Evolutionary conservation across 2,113 vertebrate species (phyloP).

Genomic region (Platysteira castanea): DNA sequence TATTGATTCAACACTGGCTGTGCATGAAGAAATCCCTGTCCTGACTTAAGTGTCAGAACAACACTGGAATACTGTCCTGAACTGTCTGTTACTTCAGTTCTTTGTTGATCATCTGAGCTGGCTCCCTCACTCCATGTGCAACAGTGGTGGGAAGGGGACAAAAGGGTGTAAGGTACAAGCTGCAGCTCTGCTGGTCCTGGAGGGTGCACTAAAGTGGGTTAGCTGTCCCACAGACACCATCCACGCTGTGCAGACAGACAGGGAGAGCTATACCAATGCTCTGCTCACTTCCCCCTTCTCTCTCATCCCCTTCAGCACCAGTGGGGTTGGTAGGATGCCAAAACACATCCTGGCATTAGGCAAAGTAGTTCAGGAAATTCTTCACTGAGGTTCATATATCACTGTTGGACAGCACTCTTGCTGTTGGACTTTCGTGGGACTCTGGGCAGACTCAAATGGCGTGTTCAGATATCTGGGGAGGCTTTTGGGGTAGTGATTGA

Average conservation of each 20-base stretch:
- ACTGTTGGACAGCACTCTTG: not conserved
- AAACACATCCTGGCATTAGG: not conserved
- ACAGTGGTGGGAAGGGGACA: not conserved
- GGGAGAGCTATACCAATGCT: not conserved
- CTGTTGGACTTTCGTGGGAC: no score
- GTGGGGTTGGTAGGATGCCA: not conserved
- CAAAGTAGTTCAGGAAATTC: not conserved
- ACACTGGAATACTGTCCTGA: not conserved
- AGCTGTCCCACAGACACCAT: accelerated
- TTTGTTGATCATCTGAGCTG: not conserved
- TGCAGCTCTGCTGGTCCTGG: not conserved
- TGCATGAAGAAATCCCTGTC: not conserved
- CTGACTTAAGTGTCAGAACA: not conserved
- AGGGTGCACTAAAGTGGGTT: accelerated
- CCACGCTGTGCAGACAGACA: not conserved
- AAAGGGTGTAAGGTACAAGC: not conserved
- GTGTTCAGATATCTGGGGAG: not conserved
- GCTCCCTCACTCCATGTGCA: not conserved
- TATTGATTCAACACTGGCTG: not conserved
- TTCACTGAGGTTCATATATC: not conserved
- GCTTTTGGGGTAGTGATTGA: not conserved
- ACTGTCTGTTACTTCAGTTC: not conserved
- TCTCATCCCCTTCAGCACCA: not conserved
- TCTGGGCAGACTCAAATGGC: not conserved
- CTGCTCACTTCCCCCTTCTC: not conserved